Evolutionary conservation across 2,797 vertebrate genomes (phyloP).

Genomic region (Dallia pectoralis): DNA sequence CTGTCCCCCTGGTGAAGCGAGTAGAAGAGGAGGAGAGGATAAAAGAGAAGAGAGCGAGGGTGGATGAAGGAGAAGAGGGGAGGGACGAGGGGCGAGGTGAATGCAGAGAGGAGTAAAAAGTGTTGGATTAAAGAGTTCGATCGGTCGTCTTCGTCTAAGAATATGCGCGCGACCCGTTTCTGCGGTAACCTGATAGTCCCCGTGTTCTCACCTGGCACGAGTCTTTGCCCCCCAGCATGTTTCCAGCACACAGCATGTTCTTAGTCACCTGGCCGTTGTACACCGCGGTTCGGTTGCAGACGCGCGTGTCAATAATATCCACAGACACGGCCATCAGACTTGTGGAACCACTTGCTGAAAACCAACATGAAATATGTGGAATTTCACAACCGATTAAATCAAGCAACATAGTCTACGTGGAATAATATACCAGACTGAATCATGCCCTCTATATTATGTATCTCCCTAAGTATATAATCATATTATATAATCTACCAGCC

Average conservation of each 20-base stretch:
- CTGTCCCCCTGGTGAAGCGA: slow-evolving; percentile 78
- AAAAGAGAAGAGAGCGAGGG: neutral
- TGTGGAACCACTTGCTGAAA: slow-evolving; percentile 56
- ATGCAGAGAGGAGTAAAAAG: neutral
- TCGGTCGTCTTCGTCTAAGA: neutral
- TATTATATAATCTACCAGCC: no score
- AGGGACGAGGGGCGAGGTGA: neutral
- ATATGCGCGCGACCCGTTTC: neutral
- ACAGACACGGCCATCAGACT: slow-evolving; percentile 76
- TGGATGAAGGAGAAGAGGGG: neutral
- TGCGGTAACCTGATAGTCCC: neutral
- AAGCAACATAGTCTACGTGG: neutral
- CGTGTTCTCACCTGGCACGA: slow-evolving; percentile 76
- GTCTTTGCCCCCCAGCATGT: slow-evolving; percentile 75
- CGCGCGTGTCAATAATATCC: slow-evolving; percentile 71
- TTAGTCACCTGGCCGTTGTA: slow-evolving; percentile 73
- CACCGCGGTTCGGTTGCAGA: slow-evolving; percentile 71
- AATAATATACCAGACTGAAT: neutral
- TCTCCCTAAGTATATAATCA: no score
- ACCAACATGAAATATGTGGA: neutral
- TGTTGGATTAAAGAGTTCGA: neutral
- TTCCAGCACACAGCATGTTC: slow-evolving; percentile 82
- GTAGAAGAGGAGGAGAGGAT: neutral
- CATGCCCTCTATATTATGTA: no score
- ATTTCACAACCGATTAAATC: neutral